Evolutionary conservation across 1,140 invertebrate genomes (phyloP).

Genomic region (Adelges cooleyi): DNA sequence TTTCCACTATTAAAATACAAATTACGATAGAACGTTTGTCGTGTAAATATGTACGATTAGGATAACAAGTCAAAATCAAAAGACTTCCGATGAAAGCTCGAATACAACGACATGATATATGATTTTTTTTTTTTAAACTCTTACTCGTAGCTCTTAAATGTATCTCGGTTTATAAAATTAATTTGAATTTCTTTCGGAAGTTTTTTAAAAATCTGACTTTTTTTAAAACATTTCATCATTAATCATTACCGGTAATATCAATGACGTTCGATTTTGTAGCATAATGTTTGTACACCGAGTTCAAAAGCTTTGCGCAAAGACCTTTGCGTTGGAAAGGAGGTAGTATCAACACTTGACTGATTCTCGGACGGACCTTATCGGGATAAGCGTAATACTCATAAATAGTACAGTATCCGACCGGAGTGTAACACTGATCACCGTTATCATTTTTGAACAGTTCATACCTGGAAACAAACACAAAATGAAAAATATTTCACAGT

Average conservation of each 20-base stretch:
- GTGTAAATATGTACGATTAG: not conserved
- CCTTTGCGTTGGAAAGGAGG: conserved; percentile 81
- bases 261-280: conserved; percentile 54
- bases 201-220: not conserved
- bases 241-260: conserved; percentile 66
- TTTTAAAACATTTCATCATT: not conserved
- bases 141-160: not conserved
- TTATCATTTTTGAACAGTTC: conserved; percentile 61
- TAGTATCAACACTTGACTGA: conserved; percentile 82
- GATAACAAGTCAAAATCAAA: not conserved
- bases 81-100: no score
- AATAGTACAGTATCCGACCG: conserved; percentile 77
- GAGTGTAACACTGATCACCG: conserved; percentile 54
- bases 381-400: conserved; percentile 95
- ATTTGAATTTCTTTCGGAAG: not conserved
- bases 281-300: conserved; percentile 69
- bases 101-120: not conserved
- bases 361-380: conserved; percentile 66
- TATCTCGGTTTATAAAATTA: not conserved
- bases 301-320: conserved; percentile 62
- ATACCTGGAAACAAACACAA: conserved; percentile 50
- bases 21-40: not conserved
- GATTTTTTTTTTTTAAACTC: not conserved
- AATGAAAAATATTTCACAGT: not conserved
- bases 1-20: conserved; percentile 57